Evolutionary conservation across 1,140 invertebrate species (phyloP), one percentile per base, ranked within the genome.

Genomic region (Charaxes varanes): DNA sequence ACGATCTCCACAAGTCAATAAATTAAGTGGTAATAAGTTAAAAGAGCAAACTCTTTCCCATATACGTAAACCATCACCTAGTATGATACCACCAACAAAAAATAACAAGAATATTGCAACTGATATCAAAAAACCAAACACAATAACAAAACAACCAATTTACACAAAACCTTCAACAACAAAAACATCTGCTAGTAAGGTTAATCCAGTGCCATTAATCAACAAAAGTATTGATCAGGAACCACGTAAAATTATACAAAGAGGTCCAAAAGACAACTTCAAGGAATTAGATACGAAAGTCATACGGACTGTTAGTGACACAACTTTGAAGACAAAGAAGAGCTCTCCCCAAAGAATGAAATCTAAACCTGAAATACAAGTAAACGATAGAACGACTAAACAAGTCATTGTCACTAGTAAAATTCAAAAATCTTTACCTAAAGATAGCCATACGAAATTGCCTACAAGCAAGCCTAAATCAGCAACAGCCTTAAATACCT

Each of bases 221-320:
- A 53, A 35, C 32, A 72, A 50, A 50, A 41, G 2, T 19, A 7
- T 16, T 6, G 43, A 78, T 26, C 45, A 48, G 5, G 71, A 80
- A 16, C 31, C 33, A 4, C 76, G 66, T 41, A 53, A 51, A 33
- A 24, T 17, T 21, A 49, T 46, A 17, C 33, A 44, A 14, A 78
- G 71, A 63, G 45, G 31, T 7, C 46, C 53, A 15, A 76, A 63
- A 48, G 64, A 77, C 19, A 61, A 52, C 42, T 58, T 69, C 1
- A 62, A 77, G 18, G 72, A 79, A 27, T 62, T 65, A 17, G 84
- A 87, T 24, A 40, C 51, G 10, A 88, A 86, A 65, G 76, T 87
- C 2, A 84, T 69, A 6, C 69, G 87, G 10, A 86, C 87, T 4
- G 63, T 77, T n/a, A 88, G 87, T 52, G 87, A 89, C 41, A 80